Base-by-base conservation (phyloP, 2,888 invertebrate species). In the Neocrepidodera transversa region DNA sequence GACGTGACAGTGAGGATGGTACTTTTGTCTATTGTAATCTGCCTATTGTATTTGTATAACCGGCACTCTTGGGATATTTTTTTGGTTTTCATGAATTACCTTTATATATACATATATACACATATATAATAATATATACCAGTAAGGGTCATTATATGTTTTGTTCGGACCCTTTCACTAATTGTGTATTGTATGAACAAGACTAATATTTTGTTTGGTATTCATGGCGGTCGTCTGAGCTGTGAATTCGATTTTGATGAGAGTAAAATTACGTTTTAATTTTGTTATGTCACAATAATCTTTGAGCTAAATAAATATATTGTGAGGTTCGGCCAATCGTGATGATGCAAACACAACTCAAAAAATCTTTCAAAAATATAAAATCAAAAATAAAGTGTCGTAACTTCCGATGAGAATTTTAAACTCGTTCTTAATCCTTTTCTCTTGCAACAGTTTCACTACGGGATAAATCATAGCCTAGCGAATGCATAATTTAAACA, bases 11-110 rank as follows among this genome's bases (percentile, higher is more conserved):
- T 76, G 78, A 78, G 78, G 78, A 78, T 76, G 75, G 76, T 78
- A 78, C 75, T 78, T n/a, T 77, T 77, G 78, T 78, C 78, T 78
- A 79, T 80, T 80, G 79, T 79, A 78, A 79, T 79, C 79, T 78
- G 76, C 77, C 78, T 68, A 78, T 79, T 79, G 79, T 79, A 75
- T 66, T 67, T 60, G 58, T 64, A 67, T 70, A 73, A 74, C 74
- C 75, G 71, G 73, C 72, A 73, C 71, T 74, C 73, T 74, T 70
- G 71, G 64, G 60, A 65, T 58, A 68, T 73, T 75, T 76, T 75
- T 74, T 74, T 68, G 64, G 70, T 68, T 71, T 74, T 75, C 70
- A 73, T 74, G 73, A 75, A 75, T 76, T 74, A 71, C 57, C 38
- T 51, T 60, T 53, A 47, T 60, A 55, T 51, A 54, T 42, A 17